Evolutionary conservation across 2,888 invertebrate genomes (phyloP), one percentile per base, ranked within the genome.

Genomic region (Acheta domesticus): DNA sequence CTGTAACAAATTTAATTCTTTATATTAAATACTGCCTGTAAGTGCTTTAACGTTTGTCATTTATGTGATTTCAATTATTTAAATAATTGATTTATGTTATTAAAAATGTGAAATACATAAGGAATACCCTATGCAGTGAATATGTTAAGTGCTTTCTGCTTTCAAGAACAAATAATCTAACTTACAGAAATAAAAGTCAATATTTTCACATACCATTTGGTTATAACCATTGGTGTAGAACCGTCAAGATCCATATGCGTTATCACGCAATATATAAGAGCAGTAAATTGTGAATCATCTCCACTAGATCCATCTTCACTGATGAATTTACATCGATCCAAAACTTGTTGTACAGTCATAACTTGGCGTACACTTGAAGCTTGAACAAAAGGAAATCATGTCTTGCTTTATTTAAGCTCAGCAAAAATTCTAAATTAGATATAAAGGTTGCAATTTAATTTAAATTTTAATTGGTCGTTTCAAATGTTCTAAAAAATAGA

Each of bases 221-320:
- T 87, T 74, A 85, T 84, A 23, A 87, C 83, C 49, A 87, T 83
- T 21, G 83, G 83, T 14, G 83, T 82, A 3, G 88, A 85, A 0
- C 92, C 91, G 82, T 94, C 94, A 78, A 94, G 87, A 85, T 94
- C 92, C n/a, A 94, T 88, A 77, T 92, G 90, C 2, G 92, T 92
- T 14, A 95, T 87, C 78, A 91, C 86, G 0, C 91, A 93, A 84
- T 91, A 92, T 12, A 95, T 85, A 5, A 93, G 87, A 2, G 91
- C 92, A n/a, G 93, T 92, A 85, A 94, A 93, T 62, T 92, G 91
- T 5, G 74, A 49, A 14, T 80, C 79, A 78, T 80, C 78, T 36
- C 78, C 76, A 20, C 74, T 49, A 19, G 79, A 79, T 8, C 49
- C 73, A 19, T 79, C 81, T 36, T 62, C 48, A 50, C 20, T 80